phyloP scores from a whole-genome alignment of 2,888 invertebrate genomes.

The Amphipyra berbera region DNA sequence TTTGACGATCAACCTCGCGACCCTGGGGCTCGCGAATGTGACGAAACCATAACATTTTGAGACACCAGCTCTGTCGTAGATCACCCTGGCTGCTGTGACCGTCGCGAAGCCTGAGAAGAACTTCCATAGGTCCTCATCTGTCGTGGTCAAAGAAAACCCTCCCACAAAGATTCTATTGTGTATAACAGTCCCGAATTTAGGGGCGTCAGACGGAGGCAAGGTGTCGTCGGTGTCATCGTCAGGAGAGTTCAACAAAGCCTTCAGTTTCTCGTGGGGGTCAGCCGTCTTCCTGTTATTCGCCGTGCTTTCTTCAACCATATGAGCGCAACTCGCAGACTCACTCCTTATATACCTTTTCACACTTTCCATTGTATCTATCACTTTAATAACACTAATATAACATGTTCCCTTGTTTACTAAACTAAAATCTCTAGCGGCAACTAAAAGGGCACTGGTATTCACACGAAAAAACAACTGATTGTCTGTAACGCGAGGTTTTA shows the following conservation, averaged over 20 bases:
- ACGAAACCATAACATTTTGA: conserved; percentile 98
- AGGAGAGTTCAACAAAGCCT: conserved; percentile 83
- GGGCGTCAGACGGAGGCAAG: conserved; percentile 85
- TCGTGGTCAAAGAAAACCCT: conserved; percentile 97
- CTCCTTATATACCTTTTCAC: conserved; percentile 86
- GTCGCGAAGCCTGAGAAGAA: conserved; percentile 97
- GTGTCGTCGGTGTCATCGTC: conserved; percentile 85
- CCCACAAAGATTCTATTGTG: conserved; percentile 99
- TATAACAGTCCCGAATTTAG: conserved; percentile 94
- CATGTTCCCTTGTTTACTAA: conserved; percentile 88
- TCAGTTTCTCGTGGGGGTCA: conserved; percentile 86
- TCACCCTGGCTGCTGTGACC: conserved; percentile 97
- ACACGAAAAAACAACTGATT: conserved; percentile 75
- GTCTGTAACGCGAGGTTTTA: conserved; percentile 63
- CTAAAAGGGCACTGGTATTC: conserved; percentile 78
- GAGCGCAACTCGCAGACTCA: conserved; percentile 86
- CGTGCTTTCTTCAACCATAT: conserved; percentile 85
- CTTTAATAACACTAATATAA: conserved; percentile 71
- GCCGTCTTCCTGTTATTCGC: conserved; percentile 79
- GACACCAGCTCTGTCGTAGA: conserved; percentile 97
- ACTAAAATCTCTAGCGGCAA: conserved; percentile 81
- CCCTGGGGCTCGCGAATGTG: conserved; percentile 90
- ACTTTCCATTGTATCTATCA: conserved; percentile 77
- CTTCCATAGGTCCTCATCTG: conserved; percentile 97
- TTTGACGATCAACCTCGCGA: conserved; percentile 87